Conservation (phyloP, 2,888 invertebrate genomes). For the Heteromurus nitidus region DNA sequence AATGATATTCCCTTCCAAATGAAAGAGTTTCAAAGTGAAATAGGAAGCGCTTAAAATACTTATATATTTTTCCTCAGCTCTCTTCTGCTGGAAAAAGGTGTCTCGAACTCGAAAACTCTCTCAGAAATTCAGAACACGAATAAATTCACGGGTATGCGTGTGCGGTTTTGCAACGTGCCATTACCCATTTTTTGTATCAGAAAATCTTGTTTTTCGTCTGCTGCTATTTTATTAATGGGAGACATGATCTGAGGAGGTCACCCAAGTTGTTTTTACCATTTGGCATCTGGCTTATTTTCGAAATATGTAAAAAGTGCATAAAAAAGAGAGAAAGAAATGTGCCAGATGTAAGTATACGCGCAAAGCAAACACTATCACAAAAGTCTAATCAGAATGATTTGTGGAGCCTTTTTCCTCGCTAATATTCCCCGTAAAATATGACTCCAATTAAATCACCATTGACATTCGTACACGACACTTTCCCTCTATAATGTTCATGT, state of each 20-base stretch:
- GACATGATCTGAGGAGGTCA: conserved; percentile 36
- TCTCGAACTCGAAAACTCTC: background rate
- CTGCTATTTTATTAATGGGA: conserved; percentile 19
- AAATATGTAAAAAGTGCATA: too few relatives aligned
- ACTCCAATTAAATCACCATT: conserved; percentile 72
- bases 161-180: background rate
- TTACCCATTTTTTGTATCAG: background rate
- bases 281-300: conserved; percentile 33
- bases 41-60: background rate
- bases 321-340: too few relatives aligned
- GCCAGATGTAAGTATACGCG: too few relatives aligned
- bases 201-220: background rate
- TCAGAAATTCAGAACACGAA: background rate
- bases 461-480: conserved; percentile 65
- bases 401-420: conserved; percentile 3
- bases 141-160: background rate
- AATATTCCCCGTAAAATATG: conserved; percentile 64
- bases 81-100: background rate
- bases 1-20: conserved; percentile 35
- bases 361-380: too few relatives aligned
- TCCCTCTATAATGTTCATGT: conserved; percentile 42
- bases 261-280: conserved; percentile 48
- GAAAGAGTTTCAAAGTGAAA: conserved; percentile 28
- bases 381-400: conserved; percentile 26
- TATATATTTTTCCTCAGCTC: background rate